phyloP scores from a whole-genome alignment of 2,797 vertebrate genomes.

The Chaunax sp. region DNA sequence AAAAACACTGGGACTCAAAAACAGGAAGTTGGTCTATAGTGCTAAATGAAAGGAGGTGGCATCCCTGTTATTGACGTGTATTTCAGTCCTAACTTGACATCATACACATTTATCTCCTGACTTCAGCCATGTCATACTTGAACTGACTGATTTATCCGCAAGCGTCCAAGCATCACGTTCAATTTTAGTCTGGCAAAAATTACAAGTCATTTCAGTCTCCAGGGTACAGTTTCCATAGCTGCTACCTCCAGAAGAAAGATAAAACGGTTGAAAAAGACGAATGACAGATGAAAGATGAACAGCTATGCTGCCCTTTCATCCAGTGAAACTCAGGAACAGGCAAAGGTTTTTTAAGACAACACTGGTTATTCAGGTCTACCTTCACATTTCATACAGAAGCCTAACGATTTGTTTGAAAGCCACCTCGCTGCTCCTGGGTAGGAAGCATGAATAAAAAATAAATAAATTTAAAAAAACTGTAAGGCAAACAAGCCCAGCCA shows the following conservation, averaged over 20 bases:
- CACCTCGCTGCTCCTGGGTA: conserved; percentile 40
- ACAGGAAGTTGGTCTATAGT: background rate
- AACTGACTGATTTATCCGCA: conserved; percentile 3
- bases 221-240: conserved; percentile 2
- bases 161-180: conserved; percentile 1
- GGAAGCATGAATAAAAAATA: conserved; percentile 42
- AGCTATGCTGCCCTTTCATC: conserved; percentile 41
- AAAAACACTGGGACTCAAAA: background rate
- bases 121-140: background rate
- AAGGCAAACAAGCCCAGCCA: conserved; percentile 59
- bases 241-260: conserved; percentile 26
- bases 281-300: conserved; percentile 29
- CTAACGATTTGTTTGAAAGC: conserved; percentile 61
- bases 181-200: conserved; percentile 1
- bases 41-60: background rate
- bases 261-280: conserved; percentile 37
- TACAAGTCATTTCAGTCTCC: conserved; percentile 15
- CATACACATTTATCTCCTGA: conserved; percentile 10
- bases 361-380: conserved; percentile 9
- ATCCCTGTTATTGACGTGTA: background rate
- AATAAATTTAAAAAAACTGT: too few relatives aligned
- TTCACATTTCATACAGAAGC: conserved; percentile 28
- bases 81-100: background rate
- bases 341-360: background rate
- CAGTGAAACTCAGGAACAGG: background rate